Base-by-base conservation (phyloP, 2,797 vertebrate genomes). In the Silurus lanzhouensis region DNA sequence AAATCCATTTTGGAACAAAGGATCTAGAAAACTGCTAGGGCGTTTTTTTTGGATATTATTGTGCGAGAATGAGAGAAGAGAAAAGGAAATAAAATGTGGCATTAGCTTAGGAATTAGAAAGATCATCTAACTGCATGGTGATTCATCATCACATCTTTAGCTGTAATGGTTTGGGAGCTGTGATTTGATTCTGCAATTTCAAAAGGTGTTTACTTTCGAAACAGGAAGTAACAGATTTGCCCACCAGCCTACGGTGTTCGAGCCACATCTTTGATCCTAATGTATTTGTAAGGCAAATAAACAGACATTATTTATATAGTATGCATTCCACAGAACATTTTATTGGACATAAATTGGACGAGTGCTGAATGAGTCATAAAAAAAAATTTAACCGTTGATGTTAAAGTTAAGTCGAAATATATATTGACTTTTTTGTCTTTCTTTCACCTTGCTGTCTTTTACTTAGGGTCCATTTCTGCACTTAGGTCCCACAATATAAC, bases 1-100 rank as follows among this genome's bases (percentile, higher is more conserved):
- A 1, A 52, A 52, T 92, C 91, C 91, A 90, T 87, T 90, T 84
- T 3, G 19, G 89, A 81, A 90, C 90, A 92, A 93, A 93, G 91
- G 89, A 90, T 86, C 82, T 61, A 78, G 87, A 90, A 17, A 88
- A 87, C 87, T 91, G 61, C 79, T 61, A 15, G 86, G 71, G 88
- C 85, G 79, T 86, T 86, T 88, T 89, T 76, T 4, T 3, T 4
- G 38, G 38, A 38, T 38, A 38, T 38, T 38, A 38, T 38, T 2
- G 38, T 38, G 38, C 38, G 58, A 44, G 58, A 60, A 9, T 1
- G 74, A 61, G 57, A 60, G 5, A 9, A 55, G 55, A 58, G 55
- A 10, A 71, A 19, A 10, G 6, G 13, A 25, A 64, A 68, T 68
- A 57, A 58, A 68, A 75, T 25, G 57, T 14, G 79, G 64, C 82